Evolutionary conservation across 2,113 vertebrate species (phyloP).

Genomic region (Corythornis vintsioides): DNA sequence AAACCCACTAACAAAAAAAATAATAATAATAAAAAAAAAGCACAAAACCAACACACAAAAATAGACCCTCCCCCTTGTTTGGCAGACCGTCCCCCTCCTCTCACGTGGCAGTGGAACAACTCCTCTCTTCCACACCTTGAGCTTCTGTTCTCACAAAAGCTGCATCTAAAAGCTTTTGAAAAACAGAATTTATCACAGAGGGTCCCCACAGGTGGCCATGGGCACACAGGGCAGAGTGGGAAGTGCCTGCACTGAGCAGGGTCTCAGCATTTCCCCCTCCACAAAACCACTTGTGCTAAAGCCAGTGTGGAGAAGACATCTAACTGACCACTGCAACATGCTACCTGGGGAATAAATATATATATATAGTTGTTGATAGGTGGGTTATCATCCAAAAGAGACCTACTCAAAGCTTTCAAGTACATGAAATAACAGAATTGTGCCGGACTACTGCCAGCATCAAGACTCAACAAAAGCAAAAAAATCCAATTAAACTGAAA

Average conservation of each 20-base stretch:
- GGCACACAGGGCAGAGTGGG: rapidly evolving
- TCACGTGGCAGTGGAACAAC: background rate
- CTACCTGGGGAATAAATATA: background rate
- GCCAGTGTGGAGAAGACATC: background rate
- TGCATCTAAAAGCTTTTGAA: background rate
- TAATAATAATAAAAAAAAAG: too few species aligned
- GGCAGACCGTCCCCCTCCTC: background rate
- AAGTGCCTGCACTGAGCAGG: rapidly evolving
- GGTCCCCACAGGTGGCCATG: background rate
- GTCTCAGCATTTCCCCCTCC: background rate
- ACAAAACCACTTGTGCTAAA: background rate
- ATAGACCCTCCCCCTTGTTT: background rate
- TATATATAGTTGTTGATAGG: background rate
- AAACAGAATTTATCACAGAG: background rate
- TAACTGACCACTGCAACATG: background rate
- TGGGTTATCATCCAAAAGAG: background rate
- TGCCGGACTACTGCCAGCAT: background rate
- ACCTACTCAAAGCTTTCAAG: background rate
- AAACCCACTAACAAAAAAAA: background rate
- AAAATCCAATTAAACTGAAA: background rate
- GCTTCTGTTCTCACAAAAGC: background rate
- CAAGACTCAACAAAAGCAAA: background rate
- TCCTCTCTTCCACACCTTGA: background rate
- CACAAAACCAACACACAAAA: background rate
- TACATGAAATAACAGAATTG: background rate